Evolutionary conservation across 2,888 invertebrate species (phyloP).

Genomic region (Drosophila meridiana): DNA sequence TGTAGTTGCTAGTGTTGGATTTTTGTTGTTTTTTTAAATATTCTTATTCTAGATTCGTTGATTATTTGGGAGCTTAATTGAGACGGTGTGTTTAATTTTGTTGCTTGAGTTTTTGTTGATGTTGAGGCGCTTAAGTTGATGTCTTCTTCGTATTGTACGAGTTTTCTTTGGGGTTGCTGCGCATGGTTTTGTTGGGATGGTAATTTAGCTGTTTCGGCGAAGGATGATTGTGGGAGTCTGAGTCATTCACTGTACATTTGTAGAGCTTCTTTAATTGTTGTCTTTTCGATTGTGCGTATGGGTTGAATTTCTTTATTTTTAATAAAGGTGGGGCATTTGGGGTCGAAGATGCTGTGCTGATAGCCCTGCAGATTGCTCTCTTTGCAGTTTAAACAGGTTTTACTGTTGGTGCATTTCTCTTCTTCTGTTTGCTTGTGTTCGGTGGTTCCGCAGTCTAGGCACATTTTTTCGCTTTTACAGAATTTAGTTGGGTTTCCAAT

Average conservation of each 20-base stretch:
- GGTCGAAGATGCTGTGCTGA: too few species aligned
- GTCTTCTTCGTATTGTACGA: background rate
- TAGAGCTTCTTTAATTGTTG: too few species aligned
- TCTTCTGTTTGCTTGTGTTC: background rate
- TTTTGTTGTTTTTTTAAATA: background rate
- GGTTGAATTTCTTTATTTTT: background rate
- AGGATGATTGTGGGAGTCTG: too few species aligned
- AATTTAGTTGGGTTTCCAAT: background rate
- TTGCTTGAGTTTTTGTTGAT: too few species aligned
- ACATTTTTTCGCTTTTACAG: too few species aligned
- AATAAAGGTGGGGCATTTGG: too few species aligned
- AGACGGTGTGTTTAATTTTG: too few species aligned
- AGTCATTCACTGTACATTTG: too few species aligned
- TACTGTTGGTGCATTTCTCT: background rate
- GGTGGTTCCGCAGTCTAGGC: background rate
- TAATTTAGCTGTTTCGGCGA: too few species aligned
- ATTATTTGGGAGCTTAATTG: background rate
- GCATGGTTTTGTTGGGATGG: background rate
- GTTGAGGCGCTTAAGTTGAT: too few species aligned
- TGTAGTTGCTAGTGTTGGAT: background rate
- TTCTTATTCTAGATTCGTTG: background rate
- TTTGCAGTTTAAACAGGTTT: too few species aligned
- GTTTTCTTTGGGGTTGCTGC: background rate
- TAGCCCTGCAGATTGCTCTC: too few species aligned
- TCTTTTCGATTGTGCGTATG: background rate